Evolutionary conservation across 2,888 invertebrate genomes (phyloP).

Genomic region (Tineola bisselliella): DNA sequence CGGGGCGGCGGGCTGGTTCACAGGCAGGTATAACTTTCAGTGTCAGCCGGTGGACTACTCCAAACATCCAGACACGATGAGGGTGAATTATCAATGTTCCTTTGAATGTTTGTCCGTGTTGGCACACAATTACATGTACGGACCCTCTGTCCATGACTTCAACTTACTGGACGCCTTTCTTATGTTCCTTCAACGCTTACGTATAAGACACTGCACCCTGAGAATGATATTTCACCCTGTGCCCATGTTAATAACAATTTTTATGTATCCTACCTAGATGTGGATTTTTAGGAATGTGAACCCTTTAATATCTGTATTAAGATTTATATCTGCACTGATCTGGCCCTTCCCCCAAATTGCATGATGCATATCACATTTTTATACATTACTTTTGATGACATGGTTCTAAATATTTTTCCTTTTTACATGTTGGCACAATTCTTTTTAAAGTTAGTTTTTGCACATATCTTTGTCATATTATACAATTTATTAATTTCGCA

Average conservation of each 20-base stretch:
- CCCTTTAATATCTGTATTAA: neutral
- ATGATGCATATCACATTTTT: neutral
- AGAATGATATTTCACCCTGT: neutral
- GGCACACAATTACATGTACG: neutral
- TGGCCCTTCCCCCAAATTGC: constrained; percentile 17
- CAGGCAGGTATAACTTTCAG: constrained; percentile 92
- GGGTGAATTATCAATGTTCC: constrained; percentile 74
- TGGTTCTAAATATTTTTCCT: neutral
- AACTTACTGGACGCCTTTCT: neutral
- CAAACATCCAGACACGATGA: constrained; percentile 87
- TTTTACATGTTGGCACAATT: neutral
- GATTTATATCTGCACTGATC: constrained; percentile 16
- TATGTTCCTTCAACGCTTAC: neutral
- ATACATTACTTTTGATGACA: neutral
- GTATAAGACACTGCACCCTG: neutral
- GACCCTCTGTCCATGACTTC: neutral
- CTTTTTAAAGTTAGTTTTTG: too few relatives aligned
- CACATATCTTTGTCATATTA: neutral
- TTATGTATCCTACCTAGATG: neutral
- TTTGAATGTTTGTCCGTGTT: constrained; percentile 9
- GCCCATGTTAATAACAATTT: neutral
- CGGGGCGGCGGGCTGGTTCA: constrained; percentile 92
- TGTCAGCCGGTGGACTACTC: constrained; percentile 98
- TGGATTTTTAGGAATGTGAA: neutral
- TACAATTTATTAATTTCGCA: neutral